Evolutionary conservation across 2,888 invertebrate genomes (phyloP), one percentile per base, ranked within the genome.

Genomic region (Tromatobia lineatoria): DNA sequence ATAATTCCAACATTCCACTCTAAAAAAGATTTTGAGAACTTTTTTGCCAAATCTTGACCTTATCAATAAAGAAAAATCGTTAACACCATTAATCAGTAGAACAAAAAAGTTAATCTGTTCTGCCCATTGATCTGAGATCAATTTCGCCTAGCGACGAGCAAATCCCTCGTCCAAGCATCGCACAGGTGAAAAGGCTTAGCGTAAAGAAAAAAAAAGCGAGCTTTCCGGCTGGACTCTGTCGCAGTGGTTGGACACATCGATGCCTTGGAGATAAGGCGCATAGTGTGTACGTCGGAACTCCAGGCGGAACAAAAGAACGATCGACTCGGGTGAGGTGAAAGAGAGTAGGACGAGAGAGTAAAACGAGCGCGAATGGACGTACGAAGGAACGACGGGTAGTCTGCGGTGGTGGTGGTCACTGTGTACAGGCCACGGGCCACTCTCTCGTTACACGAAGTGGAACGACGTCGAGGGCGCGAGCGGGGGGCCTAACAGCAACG

Each of bases 401-500:
- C 59, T 18, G 38, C 20, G 20, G 42, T 23, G 75, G 45, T 67
- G 52, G 38, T 50, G 18, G 74, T 59, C 25, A 25, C 23, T 25
- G 57, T 29, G 64, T 59, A 73, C 67, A 52, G 73, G 50, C 59
- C 59, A 76, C 75, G 64, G 80, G 76, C 83, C 71, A 77, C 80
- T 83, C 83, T 83, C 83, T 83, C 80, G 83, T 83, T 85, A 85
- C 83, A 83, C 86, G 76, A 75, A 78, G 82, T 82, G 67, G 78
- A 85, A 83, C 83, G 87, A 83, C 71, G 66, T 42, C 25, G 57
- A 79, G 57, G 80, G 75, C 81, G 79, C 25, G 81, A 57, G 45
- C 57, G 77, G 59, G 59, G 52, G 71, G 76, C 92, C 91, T 91
- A 38, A 38, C 38, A 38, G 38, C 38, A 91, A 91, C 93, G 90